A percentile compares a stretch with the other conserved stretches of the same genome.
phyloP scores from a whole-genome alignment of 92 coral and sea anemone genomes.

The Parazoanthus swiftii region DNA sequence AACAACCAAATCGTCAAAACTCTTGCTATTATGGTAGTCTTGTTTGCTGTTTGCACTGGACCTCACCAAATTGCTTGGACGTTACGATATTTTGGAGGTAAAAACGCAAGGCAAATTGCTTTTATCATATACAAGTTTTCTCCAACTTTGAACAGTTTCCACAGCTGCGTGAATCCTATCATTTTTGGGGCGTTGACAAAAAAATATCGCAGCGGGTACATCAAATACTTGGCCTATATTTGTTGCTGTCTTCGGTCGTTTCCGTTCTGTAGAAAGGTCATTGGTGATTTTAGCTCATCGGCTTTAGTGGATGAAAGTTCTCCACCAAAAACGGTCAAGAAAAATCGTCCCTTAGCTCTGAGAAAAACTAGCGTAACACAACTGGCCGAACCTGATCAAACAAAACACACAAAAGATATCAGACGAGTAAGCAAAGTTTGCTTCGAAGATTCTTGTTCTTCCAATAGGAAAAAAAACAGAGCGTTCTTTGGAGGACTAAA shows the following conservation, averaged over 20 bases:
- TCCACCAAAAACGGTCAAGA: neutral
- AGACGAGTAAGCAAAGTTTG: constrained; percentile 12
- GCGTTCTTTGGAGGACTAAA: neutral
- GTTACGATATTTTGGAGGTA: constrained; percentile 39
- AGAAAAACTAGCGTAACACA: neutral
- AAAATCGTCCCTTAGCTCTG: neutral
- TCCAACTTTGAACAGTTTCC: constrained; percentile 49
- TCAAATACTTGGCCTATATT: neutral
- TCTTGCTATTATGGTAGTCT: constrained; percentile 42
- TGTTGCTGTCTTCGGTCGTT: constrained; percentile 21
- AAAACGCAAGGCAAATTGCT: neutral
- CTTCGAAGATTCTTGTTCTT: constrained; percentile 5
- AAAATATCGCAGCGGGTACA: constrained; percentile 23
- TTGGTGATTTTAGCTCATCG: neutral
- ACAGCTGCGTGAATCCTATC: constrained; percentile 64
- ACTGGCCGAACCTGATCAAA: neutral
- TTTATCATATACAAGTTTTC: constrained; percentile 29
- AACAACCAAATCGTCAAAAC: constrained; percentile 55
- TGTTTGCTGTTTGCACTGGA: constrained; percentile 59
- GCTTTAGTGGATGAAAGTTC: neutral
- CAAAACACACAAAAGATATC: neutral
- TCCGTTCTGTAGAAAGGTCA: neutral
- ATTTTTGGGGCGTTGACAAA: constrained; percentile 55
- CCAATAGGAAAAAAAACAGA: neutral
- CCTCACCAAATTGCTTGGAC: constrained; percentile 56